Percentiles rank a stretch among this genome's conserved stretches.
These are phyloP conservation scores for Malthinus seriepunctatus DNA, from an alignment of 2,888 invertebrate genomes.

Conservation along the genomic window DNA sequence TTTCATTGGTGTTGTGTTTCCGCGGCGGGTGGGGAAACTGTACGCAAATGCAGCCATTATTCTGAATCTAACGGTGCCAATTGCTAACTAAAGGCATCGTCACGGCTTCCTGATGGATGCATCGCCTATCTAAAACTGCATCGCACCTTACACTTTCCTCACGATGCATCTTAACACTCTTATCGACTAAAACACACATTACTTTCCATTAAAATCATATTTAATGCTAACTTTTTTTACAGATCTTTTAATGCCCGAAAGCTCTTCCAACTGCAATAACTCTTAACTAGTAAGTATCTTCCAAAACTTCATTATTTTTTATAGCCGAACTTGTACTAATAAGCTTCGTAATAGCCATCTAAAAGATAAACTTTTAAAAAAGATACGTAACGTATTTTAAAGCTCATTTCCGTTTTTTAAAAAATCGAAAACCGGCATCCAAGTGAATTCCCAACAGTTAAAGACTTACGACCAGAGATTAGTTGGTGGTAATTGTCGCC, in stretches of 20 bases:
- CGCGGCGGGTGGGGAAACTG: conserved; percentile 44
- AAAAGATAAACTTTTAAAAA: not conserved
- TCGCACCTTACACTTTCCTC: conserved; percentile 11
- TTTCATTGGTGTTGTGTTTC: conserved; percentile 54
- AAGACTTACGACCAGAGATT: conserved; percentile 33
- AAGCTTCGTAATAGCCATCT: conserved; percentile 1
- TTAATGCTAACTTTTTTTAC: conserved; percentile 23
- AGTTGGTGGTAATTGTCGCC: conserved; percentile 43
- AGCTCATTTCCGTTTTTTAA: not conserved
- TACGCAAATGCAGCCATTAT: conserved; percentile 56
- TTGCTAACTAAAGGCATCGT: conserved; percentile 30
- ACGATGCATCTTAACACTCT: conserved; percentile 19
- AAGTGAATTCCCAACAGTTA: conserved; percentile 24
- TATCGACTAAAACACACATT: conserved; percentile 23
- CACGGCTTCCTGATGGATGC: conserved; percentile 26
- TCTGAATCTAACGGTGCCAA: conserved; percentile 48
- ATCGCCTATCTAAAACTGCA: conserved; percentile 12
- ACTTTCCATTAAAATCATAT: conserved; percentile 20
- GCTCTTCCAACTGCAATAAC: conserved; percentile 10
- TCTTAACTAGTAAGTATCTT: conserved; percentile 14
- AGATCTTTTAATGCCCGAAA: conserved; percentile 13
- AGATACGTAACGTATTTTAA: not conserved
- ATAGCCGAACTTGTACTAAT: conserved; percentile 5
- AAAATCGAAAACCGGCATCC: conserved; percentile 3
- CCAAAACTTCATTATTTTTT: conserved; percentile 12